These are phyloP conservation scores for Sus scrofa DNA, from an alignment of 2,113 vertebrate species.

Conservation along the genomic window T2T-Sscrofa CM000829.6:61272001-61272500, in stretches of 20 bases:
- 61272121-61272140: neutral
- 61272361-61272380: conserved; percentile 51
- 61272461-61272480: neutral
- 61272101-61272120: neutral
- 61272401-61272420: conserved; percentile 22
- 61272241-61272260: neutral
- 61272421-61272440: neutral
- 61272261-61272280: neutral
- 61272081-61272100: neutral
- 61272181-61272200: neutral
- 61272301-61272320: conserved; percentile 49
- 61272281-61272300: conserved; percentile 64
- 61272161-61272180: too few species aligned
- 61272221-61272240: neutral
- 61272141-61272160: neutral
- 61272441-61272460: neutral
- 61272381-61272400: conserved; percentile 56
- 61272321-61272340: conserved; percentile 74
- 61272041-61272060: neutral
- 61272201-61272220: neutral
- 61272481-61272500: neutral
- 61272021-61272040: neutral
- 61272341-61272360: conserved; percentile 61
- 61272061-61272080: neutral
- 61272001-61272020: neutral